These are phyloP conservation scores for Albula goreensis DNA, from an alignment of 2,113 vertebrate species.

Conservation along the genomic window DNA sequence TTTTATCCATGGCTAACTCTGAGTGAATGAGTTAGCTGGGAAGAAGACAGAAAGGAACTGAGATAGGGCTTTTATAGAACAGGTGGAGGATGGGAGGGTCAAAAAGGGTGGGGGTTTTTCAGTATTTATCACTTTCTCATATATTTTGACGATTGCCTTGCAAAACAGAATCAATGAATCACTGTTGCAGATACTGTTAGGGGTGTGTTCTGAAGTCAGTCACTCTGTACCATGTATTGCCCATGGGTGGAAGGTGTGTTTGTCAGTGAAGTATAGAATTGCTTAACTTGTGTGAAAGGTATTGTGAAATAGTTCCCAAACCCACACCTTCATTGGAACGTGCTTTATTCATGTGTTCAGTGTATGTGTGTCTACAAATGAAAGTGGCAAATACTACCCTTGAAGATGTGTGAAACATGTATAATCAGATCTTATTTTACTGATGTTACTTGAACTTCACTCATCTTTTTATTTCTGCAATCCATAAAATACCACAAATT, in stretches of 20 bases:
- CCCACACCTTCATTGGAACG: background rate
- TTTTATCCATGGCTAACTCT: constrained; percentile 59
- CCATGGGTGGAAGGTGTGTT: constrained; percentile 15
- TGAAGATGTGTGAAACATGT: background rate
- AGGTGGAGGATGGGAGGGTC: background rate
- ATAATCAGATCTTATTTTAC: background rate
- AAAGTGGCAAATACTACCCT: background rate
- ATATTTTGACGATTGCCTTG: constrained; percentile 30
- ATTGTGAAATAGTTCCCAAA: constrained; percentile 11
- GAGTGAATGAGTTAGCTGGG: constrained; percentile 27
- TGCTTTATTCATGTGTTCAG: background rate
- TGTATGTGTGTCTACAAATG: background rate
- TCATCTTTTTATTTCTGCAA: background rate
- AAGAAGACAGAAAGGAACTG: background rate
- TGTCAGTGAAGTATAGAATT: background rate
- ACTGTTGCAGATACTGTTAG: constrained; percentile 35
- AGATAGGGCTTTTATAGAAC: constrained; percentile 44
- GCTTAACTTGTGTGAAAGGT: constrained; percentile 6
- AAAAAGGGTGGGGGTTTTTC: background rate
- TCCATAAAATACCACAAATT: no score
- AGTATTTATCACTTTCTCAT: constrained; percentile 22
- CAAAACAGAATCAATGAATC: constrained; percentile 41
- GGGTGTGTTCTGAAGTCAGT: constrained; percentile 36
- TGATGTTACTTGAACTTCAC: background rate
- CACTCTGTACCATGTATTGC: constrained; percentile 4